Percentiles rank a stretch among this genome's conserved stretches.
These are phyloP conservation scores for Nannobrachium achirus DNA, from an alignment of 2,113 vertebrate species.

Conservation along the genomic window DNA sequence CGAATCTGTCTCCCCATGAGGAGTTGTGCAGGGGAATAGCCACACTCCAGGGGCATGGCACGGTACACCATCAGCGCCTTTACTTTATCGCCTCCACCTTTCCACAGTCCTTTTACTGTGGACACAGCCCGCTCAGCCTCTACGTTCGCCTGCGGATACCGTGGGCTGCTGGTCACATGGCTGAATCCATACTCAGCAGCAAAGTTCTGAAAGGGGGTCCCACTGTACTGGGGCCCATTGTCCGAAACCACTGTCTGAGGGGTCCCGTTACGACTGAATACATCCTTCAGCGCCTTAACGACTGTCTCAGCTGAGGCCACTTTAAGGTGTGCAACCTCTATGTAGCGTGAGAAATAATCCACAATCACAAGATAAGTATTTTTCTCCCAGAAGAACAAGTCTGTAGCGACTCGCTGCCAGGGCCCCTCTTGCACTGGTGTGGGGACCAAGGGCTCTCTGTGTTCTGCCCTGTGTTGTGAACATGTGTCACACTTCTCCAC, in stretches of 20 bases:
- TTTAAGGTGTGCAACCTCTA: conserved; percentile 9
- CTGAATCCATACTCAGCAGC: conserved; percentile 1
- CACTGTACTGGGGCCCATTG: conserved; percentile 22
- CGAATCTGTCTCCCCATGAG: not conserved
- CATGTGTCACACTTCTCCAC: conserved; percentile 21
- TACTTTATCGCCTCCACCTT: not conserved
- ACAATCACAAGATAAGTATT: conserved; percentile 27
- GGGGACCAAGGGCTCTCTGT: no score
- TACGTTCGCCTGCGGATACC: not conserved
- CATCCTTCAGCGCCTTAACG: conserved; percentile 12
- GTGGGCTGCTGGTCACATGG: conserved; percentile 1
- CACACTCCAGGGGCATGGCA: not conserved
- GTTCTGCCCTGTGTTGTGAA: no score
- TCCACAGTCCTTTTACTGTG: conserved; percentile 2
- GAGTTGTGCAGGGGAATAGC: conserved; percentile 2
- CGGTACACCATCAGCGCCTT: not conserved
- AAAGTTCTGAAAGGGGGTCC: conserved; percentile 10
- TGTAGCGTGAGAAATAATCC: no score
- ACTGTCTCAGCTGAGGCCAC: conserved; percentile 9
- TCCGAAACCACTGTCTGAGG: conserved; percentile 23
- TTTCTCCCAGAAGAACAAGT: conserved; percentile 26
- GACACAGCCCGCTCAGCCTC: not conserved
- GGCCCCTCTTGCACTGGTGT: no score
- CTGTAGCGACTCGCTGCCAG: no score
- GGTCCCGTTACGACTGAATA: conserved; percentile 11